Conservation (phyloP, 2,113 vertebrate genomes). For the Epinephelus lanceolatus region DNA sequence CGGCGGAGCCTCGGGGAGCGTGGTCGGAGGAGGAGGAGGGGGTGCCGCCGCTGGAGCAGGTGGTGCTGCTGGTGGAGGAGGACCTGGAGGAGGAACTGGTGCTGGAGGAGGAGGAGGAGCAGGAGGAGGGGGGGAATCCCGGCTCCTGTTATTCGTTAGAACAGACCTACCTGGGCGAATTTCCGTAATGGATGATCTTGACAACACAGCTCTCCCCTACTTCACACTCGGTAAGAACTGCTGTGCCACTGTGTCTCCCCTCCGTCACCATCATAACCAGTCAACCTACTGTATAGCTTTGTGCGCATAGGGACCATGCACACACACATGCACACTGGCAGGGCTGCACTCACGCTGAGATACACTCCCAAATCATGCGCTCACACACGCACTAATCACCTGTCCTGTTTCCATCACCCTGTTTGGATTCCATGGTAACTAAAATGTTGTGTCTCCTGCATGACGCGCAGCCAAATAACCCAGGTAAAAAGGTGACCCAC, state of each 20-base stretch:
- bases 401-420: conserved; percentile 18
- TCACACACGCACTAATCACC: conserved; percentile 1
- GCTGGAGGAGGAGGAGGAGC: conserved; percentile 54
- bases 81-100: conserved; percentile 69
- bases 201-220: conserved; percentile 98
- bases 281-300: background rate
- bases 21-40: conserved; percentile 69
- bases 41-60: conserved; percentile 44
- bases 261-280: conserved; percentile 23
- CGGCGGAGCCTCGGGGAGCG: conserved; percentile 84
- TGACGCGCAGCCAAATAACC: background rate
- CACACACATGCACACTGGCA: background rate
- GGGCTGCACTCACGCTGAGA: background rate
- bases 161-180: conserved; percentile 96
- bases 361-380: background rate
- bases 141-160: conserved; percentile 94
- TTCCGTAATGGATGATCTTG: conserved; percentile 97
- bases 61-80: conserved; percentile 71
- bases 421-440: background rate
- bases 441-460: background rate
- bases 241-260: conserved; percentile 25
- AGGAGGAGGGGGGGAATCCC: conserved; percentile 88
- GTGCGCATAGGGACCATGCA: conserved; percentile 15
- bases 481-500: background rate
- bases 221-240: conserved; percentile 94